These are phyloP conservation scores for Perithous albicinctus DNA, from an alignment of 2,888 invertebrate genomes.

Conservation along the genomic window DNA sequence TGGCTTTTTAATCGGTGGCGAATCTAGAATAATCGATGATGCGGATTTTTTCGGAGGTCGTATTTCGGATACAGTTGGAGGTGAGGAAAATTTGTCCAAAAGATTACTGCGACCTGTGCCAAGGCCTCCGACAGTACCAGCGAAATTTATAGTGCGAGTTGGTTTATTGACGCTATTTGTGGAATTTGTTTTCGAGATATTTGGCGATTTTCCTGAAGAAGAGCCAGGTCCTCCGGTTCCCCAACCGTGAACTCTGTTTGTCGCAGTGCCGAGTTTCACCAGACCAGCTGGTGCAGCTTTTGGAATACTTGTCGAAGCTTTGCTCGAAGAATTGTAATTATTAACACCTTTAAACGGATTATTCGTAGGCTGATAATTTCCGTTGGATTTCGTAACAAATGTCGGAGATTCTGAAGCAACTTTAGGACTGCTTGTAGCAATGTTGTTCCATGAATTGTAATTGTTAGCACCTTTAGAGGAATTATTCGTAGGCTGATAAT, in stretches of 20 bases:
- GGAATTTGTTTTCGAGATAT: constrained; percentile 1
- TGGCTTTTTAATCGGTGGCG: constrained; percentile 44
- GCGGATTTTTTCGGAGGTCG: constrained; percentile 20
- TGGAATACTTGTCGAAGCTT: background rate
- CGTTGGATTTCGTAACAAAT: background rate
- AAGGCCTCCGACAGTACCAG: constrained; percentile 77
- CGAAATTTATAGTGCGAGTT: constrained; percentile 41
- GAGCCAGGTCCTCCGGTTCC: constrained; percentile 75
- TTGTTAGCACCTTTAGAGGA: background rate
- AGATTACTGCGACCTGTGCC: constrained; percentile 77
- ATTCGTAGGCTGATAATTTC: background rate
- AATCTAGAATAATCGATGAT: background rate
- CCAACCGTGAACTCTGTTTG: constrained; percentile 79
- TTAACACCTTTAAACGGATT: background rate
- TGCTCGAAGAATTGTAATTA: background rate
- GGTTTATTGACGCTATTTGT: constrained; percentile 14
- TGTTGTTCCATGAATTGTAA: background rate
- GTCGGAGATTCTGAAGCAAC: background rate
- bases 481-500: constrained; percentile 5
- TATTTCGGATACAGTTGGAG: background rate
- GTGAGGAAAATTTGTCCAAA: constrained; percentile 72
- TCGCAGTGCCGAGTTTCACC: constrained; percentile 76
- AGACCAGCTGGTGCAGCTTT: constrained; percentile 57
- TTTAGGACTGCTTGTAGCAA: background rate
- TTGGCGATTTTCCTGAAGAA: constrained; percentile 36